A percentile compares a stretch with the other conserved stretches of the same genome.
These are phyloP conservation scores for Pterois miles DNA, from an alignment of 2,797 vertebrate species.

Conservation along the genomic window DNA sequence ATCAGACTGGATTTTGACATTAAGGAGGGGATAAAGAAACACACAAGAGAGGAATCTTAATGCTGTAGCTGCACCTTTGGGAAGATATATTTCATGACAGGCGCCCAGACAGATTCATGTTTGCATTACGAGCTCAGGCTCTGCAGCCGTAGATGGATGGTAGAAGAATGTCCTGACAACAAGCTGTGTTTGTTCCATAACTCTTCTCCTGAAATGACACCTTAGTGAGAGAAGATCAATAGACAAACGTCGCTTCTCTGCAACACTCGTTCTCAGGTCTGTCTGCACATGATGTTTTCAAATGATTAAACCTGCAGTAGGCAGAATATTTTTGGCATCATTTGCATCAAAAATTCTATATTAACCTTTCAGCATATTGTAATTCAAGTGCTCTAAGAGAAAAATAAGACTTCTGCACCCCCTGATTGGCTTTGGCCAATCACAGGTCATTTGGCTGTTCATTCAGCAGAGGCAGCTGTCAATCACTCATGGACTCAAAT, in stretches of 20 bases:
- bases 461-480: too few species aligned
- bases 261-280: background rate
- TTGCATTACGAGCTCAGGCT: conserved; percentile 36
- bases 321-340: too few species aligned
- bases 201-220: conserved; percentile 38
- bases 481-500: too few species aligned
- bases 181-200: conserved; percentile 50
- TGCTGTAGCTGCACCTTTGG: conserved; percentile 7
- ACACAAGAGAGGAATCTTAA: background rate
- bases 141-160: conserved; percentile 40
- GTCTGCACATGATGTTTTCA: background rate
- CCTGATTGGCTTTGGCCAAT: too few species aligned
- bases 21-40: conserved; percentile 6
- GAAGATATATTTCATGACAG: conserved; percentile 35
- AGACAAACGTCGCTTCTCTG: conserved; percentile 3
- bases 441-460: too few species aligned
- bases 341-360: too few species aligned
- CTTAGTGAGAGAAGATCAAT: conserved; percentile 31
- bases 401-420: too few species aligned
- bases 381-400: too few species aligned
- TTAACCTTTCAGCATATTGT: too few species aligned
- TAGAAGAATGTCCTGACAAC: conserved; percentile 36
- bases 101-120: conserved; percentile 62
- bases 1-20: conserved; percentile 16
- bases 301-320: background rate